These are phyloP conservation scores for Tuberolachnus salignus DNA, from an alignment of 2,888 invertebrate genomes.

Conservation along the genomic window DNA sequence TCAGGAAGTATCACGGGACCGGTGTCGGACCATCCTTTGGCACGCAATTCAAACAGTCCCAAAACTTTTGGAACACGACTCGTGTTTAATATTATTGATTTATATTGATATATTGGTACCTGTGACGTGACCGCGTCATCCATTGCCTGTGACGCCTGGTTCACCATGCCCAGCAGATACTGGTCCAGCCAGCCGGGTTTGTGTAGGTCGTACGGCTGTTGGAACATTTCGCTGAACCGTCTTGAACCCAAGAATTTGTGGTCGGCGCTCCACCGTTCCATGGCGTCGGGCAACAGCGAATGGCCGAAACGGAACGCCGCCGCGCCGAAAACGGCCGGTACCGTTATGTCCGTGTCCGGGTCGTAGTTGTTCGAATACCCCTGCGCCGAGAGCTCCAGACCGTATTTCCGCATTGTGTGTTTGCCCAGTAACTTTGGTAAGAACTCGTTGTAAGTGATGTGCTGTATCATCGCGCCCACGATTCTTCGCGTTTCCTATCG, in stretches of 20 bases:
- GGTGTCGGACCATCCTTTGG: no score
- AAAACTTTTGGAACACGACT: no score
- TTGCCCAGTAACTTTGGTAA: conserved; percentile 63
- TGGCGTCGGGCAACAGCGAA: conserved; percentile 64
- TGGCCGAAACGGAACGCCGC: conserved; percentile 66
- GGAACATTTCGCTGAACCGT: conserved; percentile 63
- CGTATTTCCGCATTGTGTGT: conserved; percentile 62
- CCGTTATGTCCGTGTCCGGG: conserved; percentile 62
- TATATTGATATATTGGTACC: no score
- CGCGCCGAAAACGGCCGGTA: conserved; percentile 64
- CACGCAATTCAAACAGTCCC: no score
- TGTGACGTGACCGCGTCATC: conserved; percentile 64
- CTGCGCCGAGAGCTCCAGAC: conserved; percentile 62
- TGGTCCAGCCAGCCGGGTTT: conserved; percentile 65
- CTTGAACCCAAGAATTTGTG: conserved; percentile 63
- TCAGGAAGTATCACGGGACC: no score
- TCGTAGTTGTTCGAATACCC: conserved; percentile 65
- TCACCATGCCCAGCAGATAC: conserved; percentile 64
- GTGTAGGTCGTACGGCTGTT: conserved; percentile 65
- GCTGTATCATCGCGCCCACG: conserved; percentile 63
- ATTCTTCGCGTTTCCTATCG: conserved; percentile 65
- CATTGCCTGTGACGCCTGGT: conserved; percentile 64
- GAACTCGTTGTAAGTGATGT: conserved; percentile 64
- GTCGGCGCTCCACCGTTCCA: conserved; percentile 63
- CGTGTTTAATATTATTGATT: no score